A percentile compares a stretch with the other conserved stretches of the same genome.
These are phyloP conservation scores for Myripristis jacobus DNA, from an alignment of 2,797 vertebrate species.

Conservation along the genomic window DNA sequence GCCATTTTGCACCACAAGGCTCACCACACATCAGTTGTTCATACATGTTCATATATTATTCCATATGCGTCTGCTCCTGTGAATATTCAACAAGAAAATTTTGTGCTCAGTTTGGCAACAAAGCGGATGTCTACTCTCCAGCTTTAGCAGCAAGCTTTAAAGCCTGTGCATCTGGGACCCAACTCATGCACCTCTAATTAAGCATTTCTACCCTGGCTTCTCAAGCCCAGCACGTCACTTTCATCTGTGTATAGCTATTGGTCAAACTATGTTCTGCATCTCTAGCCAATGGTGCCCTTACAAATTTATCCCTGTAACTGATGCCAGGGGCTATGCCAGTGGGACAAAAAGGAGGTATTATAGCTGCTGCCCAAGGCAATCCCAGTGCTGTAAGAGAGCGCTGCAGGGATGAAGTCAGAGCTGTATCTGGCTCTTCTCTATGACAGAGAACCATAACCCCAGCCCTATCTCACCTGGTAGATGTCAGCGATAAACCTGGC, in stretches of 20 bases:
- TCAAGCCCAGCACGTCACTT: neutral
- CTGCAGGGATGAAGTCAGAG: slow-evolving; percentile 35
- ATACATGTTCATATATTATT: too few species aligned
- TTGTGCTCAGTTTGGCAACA: neutral
- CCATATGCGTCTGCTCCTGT: neutral
- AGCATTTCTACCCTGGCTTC: slow-evolving; percentile 2
- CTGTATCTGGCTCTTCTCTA: slow-evolving; percentile 35
- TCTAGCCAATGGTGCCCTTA: neutral
- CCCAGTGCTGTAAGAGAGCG: slow-evolving; percentile 14
- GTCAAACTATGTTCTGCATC: slow-evolving; percentile 25
- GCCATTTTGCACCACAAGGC: too few species aligned
- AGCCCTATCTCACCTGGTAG: slow-evolving; percentile 68
- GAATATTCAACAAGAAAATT: neutral
- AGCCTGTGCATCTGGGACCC: neutral
- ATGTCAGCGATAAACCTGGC: slow-evolving; percentile 72
- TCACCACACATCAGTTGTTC: too few species aligned
- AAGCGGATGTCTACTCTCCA: neutral
- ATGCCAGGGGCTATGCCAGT: slow-evolving; percentile 28
- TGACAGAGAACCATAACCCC: slow-evolving; percentile 67
- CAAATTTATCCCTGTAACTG: slow-evolving; percentile 11
- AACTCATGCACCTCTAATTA: slow-evolving; percentile 8
- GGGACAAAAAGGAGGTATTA: slow-evolving; percentile 13
- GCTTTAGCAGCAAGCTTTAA: neutral
- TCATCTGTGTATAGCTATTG: neutral
- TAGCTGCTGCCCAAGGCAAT: slow-evolving; percentile 9